Evolutionary conservation across 2,888 invertebrate genomes (phyloP).

Genomic region (Nasonia oneida): DNA sequence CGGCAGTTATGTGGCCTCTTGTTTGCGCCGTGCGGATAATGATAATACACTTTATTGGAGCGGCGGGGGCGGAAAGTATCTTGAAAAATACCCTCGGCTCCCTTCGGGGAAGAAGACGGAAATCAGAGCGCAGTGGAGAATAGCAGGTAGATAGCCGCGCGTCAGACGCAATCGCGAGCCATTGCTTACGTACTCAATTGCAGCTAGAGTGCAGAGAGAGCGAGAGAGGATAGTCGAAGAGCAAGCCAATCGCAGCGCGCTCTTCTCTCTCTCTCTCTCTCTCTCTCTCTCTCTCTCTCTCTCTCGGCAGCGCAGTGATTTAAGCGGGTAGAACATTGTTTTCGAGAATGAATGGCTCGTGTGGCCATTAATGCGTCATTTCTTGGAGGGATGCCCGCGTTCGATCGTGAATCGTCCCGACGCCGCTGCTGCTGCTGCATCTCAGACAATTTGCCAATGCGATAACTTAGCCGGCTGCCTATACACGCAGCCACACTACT

Average conservation of each 20-base stretch:
- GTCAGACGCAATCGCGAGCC: conserved; percentile 42
- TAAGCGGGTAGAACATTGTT: conserved; percentile 68
- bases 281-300: too few relatives aligned
- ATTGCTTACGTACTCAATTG: conserved; percentile 51
- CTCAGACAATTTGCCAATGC: conserved; percentile 70
- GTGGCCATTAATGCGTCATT: conserved; percentile 67
- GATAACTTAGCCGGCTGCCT: conserved; percentile 61
- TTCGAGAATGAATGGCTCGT: conserved; percentile 66
- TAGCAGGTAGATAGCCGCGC: conserved; percentile 13
- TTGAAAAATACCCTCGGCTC: background rate
- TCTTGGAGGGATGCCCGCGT: conserved; percentile 70
- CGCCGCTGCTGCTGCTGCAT: conserved; percentile 56
- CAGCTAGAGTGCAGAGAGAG: background rate
- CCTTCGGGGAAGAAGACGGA: background rate
- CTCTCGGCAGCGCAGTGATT: conserved; percentile 60
- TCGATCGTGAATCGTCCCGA: conserved; percentile 46
- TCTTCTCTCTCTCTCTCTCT: background rate
- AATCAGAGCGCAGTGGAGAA: background rate
- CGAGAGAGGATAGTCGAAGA: background rate
- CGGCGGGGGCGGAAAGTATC: background rate
- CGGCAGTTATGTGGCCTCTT: background rate
- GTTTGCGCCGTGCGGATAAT: background rate
- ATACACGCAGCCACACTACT: conserved; percentile 46
- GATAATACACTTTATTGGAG: conserved; percentile 33
- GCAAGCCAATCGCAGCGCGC: background rate